phyloP scores from a whole-genome alignment of 1,140 invertebrate genomes.

The Monochamus saltuarius region DNA sequence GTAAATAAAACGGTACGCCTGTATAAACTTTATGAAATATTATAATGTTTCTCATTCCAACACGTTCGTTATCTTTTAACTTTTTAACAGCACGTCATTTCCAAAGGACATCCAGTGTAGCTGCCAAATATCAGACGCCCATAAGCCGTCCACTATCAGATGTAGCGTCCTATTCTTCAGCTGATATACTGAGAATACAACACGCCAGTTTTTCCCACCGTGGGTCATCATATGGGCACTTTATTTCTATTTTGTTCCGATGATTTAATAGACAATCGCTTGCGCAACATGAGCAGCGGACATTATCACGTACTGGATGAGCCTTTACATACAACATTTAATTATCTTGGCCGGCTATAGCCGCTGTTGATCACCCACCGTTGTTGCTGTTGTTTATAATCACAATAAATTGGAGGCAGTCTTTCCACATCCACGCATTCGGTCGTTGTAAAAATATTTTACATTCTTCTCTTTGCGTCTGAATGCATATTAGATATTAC shows the following conservation, averaged over 20 bases:
- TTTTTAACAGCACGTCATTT: no score
- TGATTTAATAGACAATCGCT: slow-evolving; percentile 47
- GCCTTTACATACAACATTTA: slow-evolving; percentile 42
- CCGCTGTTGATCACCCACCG: slow-evolving; percentile 27
- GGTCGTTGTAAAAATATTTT: no score
- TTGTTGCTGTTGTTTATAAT: slow-evolving; percentile 11
- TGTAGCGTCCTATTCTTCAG: slow-evolving; percentile 20
- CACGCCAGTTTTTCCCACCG: slow-evolving; percentile 46
- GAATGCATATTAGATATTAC: no score
- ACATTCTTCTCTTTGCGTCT: no score
- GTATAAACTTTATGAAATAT: no score
- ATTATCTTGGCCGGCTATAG: slow-evolving; percentile 30
- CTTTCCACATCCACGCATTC: slow-evolving; percentile 8
- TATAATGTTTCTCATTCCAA: no score
- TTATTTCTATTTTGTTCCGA: slow-evolving; percentile 43
- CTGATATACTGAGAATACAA: slow-evolving; percentile 43
- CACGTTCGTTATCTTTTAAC: no score
- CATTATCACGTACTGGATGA: slow-evolving; percentile 41
- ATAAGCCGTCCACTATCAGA: slow-evolving; percentile 23
- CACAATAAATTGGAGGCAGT: slow-evolving; percentile 7
- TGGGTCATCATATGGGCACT: slow-evolving; percentile 43
- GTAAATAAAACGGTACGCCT: no score
- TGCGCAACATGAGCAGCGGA: slow-evolving; percentile 39
- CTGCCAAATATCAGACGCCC: no score
- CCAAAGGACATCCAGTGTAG: no score